Conservation (phyloP, 1,140 invertebrate genomes). For the Aporrectodea caliginosa region DNA sequence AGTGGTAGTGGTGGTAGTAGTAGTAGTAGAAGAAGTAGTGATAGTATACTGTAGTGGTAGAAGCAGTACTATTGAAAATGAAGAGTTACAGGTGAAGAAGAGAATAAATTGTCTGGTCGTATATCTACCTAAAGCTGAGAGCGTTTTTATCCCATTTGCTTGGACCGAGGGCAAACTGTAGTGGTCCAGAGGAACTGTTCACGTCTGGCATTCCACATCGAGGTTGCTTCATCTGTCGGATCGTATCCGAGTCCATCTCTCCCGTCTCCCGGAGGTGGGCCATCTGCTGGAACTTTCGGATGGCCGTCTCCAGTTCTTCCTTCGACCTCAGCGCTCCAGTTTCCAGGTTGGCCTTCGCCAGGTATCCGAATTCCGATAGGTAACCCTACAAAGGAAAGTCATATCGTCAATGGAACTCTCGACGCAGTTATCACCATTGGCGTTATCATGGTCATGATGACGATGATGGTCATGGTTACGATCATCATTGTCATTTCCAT, state of each 20-base stretch:
- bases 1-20: no score
- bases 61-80: no score
- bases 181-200: background rate
- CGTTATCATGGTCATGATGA: background rate
- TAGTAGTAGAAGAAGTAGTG: no score
- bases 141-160: background rate
- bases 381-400: slow-evolving; percentile 9
- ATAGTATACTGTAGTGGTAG: no score
- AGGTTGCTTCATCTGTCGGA: background rate
- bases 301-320: slow-evolving; percentile 73
- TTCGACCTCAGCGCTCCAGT: slow-evolving; percentile 76
- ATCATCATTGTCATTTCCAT: no score
- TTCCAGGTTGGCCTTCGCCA: slow-evolving; percentile 64
- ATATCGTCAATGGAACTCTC: background rate
- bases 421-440: background rate
- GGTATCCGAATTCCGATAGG: slow-evolving; percentile 26
- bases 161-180: background rate
- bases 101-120: no score
- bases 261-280: background rate
- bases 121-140: background rate
- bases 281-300: slow-evolving; percentile 53
- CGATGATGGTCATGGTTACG: background rate
- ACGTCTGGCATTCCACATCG: background rate
- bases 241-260: background rate
- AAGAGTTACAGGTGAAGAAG: no score